Percentiles rank a stretch among this genome's conserved stretches.
These are phyloP conservation scores for Sinonovacula constricta DNA, from an alignment of 1,140 invertebrate genomes.

Conservation along the genomic window DNA sequence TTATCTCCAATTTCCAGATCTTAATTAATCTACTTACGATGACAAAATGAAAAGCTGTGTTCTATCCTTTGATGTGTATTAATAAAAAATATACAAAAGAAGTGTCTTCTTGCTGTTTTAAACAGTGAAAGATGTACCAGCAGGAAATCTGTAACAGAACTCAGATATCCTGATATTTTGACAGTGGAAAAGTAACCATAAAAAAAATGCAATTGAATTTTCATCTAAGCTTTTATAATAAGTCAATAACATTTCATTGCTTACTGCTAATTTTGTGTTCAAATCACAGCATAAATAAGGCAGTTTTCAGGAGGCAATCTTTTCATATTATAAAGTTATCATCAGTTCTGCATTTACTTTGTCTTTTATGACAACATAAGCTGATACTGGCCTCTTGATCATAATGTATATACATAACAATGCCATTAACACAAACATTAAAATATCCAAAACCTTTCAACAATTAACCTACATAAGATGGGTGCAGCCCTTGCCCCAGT, in stretches of 20 bases:
- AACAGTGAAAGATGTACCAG: too few species aligned
- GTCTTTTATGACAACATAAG: background rate
- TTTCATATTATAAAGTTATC: too few species aligned
- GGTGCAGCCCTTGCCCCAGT: conserved; percentile 87
- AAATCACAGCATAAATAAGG: too few species aligned
- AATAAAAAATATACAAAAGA: background rate
- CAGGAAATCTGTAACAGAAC: too few species aligned
- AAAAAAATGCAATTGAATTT: too few species aligned
- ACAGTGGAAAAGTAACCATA: too few species aligned
- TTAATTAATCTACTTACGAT: background rate
- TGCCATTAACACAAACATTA: background rate
- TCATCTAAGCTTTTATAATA: too few species aligned
- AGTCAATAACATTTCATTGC: too few species aligned
- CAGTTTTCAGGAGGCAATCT: too few species aligned
- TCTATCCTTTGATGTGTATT: background rate
- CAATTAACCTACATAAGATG: conserved; percentile 86
- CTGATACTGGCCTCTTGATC: background rate
- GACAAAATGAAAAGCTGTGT: background rate
- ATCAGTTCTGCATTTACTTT: background rate
- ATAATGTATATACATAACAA: background rate
- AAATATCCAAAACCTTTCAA: background rate
- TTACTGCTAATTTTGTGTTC: too few species aligned
- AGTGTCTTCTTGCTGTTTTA: too few species aligned
- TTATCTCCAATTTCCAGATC: background rate
- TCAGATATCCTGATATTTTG: too few species aligned